Evolutionary conservation across 1,140 invertebrate species (phyloP), one percentile per base, ranked within the genome.

Genomic region (Drosophila kanapiae): DNA sequence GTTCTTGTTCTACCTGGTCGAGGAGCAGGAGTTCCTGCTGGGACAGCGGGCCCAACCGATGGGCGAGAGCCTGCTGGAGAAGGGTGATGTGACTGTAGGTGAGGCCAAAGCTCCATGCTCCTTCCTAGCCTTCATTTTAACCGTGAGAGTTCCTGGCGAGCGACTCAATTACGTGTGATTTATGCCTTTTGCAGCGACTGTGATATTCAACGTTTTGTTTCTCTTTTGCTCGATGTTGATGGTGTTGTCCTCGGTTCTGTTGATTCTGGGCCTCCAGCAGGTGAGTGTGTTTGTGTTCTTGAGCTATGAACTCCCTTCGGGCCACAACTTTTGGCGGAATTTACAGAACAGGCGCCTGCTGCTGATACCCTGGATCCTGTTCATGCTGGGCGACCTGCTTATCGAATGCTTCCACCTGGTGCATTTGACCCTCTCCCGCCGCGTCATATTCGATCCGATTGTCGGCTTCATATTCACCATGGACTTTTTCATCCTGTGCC

Each of bases 161-260:
- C 33, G 40, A 13, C 51, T 67, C 64, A 86, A 63, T 78, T 74
- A 80, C 47, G 51, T 59, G 54, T 71, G 74, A 77, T 76, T 77
- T 76, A 76, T 78, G 47, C 70, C 60, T 37, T 48, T 80, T 76
- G 48, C 79, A 91, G 90, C 76, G 65, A 91, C 85, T 91, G 88
- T 91, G 82, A 85, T 91, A 91, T 91, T 91, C 75, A 91, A 91
- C 77, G 63, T 91, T 64, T 86, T 91, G 72, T 82, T 90, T 62
- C 84, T 91, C 53, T 80, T 84, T 77, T 91, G 90, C 80, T 86
- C 90, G 11, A 59, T 91, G 70, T 72, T 91, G 51, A 83, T 91
- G 72, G 64, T 91, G 37, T 33, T 91, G 35, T 72, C 88, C 42
- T 86, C 90, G 29, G 33, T 91, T 4, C 40, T 91, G 37, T 14